A percentile compares a stretch with the other conserved stretches of the same genome.
phyloP scores from a whole-genome alignment of 2,113 vertebrate genomes.

The Sinocyclocheilus grahami region DNA sequence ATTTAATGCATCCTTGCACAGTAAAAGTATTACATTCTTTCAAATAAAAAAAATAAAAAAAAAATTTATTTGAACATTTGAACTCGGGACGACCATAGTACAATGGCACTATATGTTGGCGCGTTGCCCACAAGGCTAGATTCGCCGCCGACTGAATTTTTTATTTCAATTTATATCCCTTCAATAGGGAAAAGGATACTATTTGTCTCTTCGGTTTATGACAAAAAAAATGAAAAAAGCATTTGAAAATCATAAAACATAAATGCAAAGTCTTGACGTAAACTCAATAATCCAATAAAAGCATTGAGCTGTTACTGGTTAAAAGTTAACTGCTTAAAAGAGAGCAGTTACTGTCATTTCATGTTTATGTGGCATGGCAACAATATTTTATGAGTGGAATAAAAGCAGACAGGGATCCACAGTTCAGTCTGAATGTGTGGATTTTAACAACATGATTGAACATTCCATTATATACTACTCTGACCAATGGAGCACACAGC shows the following conservation, averaged over 20 bases:
- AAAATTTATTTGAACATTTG: too few species aligned
- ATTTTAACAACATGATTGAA: conserved; percentile 31
- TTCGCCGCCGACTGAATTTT: too few species aligned
- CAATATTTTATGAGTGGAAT: conserved; percentile 8
- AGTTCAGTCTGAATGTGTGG: neutral
- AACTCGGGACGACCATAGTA: too few species aligned
- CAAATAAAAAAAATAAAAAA: too few species aligned
- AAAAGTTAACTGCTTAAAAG: conserved; percentile 6
- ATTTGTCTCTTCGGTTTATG: neutral
- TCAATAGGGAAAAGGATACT: neutral
- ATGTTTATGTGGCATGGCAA: neutral
- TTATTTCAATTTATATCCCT: neutral
- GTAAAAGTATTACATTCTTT: too few species aligned
- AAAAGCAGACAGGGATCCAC: conserved; percentile 1
- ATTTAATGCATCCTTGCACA: too few species aligned
- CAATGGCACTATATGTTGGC: too few species aligned
- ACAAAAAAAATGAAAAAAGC: neutral
- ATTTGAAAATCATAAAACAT: neutral
- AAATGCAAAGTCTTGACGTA: neutral
- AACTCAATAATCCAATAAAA: neutral
- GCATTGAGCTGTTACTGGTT: neutral
- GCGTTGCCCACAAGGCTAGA: too few species aligned
- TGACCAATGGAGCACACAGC: neutral
- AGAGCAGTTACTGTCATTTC: neutral
- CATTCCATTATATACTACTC: neutral